Evolutionary conservation across 2,888 invertebrate species (phyloP), one percentile per base, ranked within the genome.

Genomic region (Drosophila koepferae): DNA sequence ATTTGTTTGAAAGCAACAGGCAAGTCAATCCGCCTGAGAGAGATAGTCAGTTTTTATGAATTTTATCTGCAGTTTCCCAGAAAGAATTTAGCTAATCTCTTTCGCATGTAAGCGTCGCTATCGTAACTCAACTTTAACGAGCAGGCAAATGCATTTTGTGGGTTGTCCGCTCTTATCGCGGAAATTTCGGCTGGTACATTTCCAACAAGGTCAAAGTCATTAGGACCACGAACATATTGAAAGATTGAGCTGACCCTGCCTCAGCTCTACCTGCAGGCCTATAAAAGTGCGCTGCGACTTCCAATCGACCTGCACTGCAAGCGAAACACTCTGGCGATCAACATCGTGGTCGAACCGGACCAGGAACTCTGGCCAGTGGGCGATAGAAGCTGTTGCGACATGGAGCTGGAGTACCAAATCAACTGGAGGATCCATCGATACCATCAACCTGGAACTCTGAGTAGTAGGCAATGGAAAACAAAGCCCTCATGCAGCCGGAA

Each of bases 251-350:
- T 16, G 10, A 40, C 38, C 18, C 18, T 54, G 34, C 18, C 34
- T 2, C 7, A 18, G 31, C 31, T 8, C 74, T 85, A 87, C 84
- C 86, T 85, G 77, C 5, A 1, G 23, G 5, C 20, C 65, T 85
- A 85, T 87, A 87, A 63, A 84, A 87, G 58, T n/a, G 41, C 20
- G 1, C 46, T 28, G 20, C 49, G 16, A 10, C 48, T 38, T 18
- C 4, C 36, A 55, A 54, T 77, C 79, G 74, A 74, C 53, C 84
- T 85, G 84, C 88, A 85, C 79, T 85, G 58, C 81, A 69, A 85
- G 72, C 72, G 41, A 56, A 64, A 66, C 79, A 54, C 60, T 87
- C 77, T 36, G 44, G 51, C 65, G 53, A 79, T 23, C 62, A 70
- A 77, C 84, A 79, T 53, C 62, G 40, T 41, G 54, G 43, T 40